A percentile compares a stretch with the other conserved stretches of the same genome.
These are phyloP conservation scores for Automeris io DNA, from an alignment of 2,888 invertebrate species.

Conservation along the genomic window DNA sequence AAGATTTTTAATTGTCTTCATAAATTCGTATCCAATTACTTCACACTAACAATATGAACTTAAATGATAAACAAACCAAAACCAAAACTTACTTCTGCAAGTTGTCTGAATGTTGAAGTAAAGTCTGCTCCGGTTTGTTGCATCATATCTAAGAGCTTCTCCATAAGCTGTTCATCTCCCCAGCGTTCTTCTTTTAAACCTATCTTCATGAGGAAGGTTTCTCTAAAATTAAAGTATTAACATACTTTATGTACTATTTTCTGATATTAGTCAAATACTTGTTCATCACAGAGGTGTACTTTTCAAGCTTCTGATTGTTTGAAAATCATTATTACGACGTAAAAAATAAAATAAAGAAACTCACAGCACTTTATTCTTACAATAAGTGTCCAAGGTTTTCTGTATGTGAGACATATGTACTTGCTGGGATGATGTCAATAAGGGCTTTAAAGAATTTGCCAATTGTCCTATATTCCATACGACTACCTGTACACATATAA, in stretches of 20 bases:
- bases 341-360: too few relatives aligned
- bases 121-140: conserved; percentile 81
- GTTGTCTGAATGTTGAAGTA: conserved; percentile 77
- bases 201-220: conserved; percentile 74
- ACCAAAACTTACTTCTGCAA: conserved; percentile 71
- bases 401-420: conserved; percentile 61
- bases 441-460: conserved; percentile 74
- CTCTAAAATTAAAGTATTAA: conserved; percentile 27
- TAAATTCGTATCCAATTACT: too few relatives aligned
- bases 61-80: too few relatives aligned
- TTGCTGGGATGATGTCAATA: conserved; percentile 60
- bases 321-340: too few relatives aligned
- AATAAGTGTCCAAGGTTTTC: conserved; percentile 63
- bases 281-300: too few relatives aligned
- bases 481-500: conserved; percentile 71
- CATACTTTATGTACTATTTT: too few relatives aligned
- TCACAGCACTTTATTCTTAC: conserved; percentile 69
- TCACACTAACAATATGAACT: too few relatives aligned
- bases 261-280: too few relatives aligned
- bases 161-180: conserved; percentile 66
- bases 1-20: too few relatives aligned
- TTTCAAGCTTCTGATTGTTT: too few relatives aligned
- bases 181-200: conserved; percentile 64
- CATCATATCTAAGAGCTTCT: conserved; percentile 78
- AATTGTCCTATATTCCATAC: conserved; percentile 80